These are phyloP conservation scores for Hydractinia echinata DNA, from an alignment of 30 jellyfish, hydroid and myxozoan species.

Conservation along the genomic window DNA sequence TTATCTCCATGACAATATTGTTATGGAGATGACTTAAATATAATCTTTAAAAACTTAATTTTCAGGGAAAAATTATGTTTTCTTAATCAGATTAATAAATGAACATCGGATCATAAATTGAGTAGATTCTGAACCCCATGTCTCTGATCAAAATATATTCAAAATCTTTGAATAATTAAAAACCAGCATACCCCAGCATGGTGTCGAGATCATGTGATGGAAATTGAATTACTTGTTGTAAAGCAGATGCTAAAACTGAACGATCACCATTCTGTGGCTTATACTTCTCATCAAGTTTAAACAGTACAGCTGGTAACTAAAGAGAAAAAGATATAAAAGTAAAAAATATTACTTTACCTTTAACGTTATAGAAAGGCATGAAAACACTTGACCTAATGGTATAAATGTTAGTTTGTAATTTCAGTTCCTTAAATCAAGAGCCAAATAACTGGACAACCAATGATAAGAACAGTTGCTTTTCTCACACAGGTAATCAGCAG, in stretches of 20 bases:
- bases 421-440: not conserved
- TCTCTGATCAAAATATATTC: no score
- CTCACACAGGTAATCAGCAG: no score
- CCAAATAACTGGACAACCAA: not conserved
- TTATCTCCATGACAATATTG: no score
- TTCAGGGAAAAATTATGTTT: no score
- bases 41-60: no score
- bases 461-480: no score
- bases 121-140: no score
- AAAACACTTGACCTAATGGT: no score
- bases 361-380: not conserved
- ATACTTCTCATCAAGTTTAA: constrained; percentile 36
- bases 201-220: constrained; percentile 55
- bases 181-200: constrained; percentile 40
- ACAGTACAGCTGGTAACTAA: constrained; percentile 22
- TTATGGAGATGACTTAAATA: no score
- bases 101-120: no score
- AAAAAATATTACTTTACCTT: not conserved
- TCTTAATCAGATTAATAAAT: no score
- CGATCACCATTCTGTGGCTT: constrained; percentile 40
- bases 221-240: constrained; percentile 48
- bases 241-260: constrained; percentile 47
- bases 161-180: not conserved
- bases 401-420: not conserved
- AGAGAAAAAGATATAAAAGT: not conserved